Percentiles rank a stretch among this genome's conserved stretches.
phyloP scores from a whole-genome alignment of 2,113 vertebrate species.

The Caranx melampygus region DNA sequence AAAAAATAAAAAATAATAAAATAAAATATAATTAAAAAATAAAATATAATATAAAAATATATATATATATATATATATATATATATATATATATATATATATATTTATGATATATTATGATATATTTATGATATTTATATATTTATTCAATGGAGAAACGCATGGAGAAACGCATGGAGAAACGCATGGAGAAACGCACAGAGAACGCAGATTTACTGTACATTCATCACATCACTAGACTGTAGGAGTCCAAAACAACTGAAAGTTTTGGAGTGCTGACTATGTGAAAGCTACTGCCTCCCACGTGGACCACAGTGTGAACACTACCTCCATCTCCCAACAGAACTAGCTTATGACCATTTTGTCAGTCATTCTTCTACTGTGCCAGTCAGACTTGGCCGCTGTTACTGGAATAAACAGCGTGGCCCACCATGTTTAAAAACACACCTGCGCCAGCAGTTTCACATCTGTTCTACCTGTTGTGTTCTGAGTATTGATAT shows the following conservation, averaged over 20 bases:
- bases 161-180: too few relatives aligned
- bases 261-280: constrained; percentile 31
- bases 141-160: too few relatives aligned
- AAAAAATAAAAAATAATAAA: too few relatives aligned
- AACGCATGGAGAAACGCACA: too few relatives aligned
- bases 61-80: neutral
- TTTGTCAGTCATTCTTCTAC: neutral
- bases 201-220: neutral
- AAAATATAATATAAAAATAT: too few relatives aligned
- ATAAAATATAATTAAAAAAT: too few relatives aligned
- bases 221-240: neutral
- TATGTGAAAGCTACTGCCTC: neutral
- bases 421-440: neutral
- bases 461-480: neutral
- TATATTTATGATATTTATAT: too few relatives aligned
- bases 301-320: constrained; percentile 13
- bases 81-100: too few relatives aligned
- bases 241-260: neutral
- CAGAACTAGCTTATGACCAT: neutral
- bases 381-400: neutral
- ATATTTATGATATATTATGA: too few relatives aligned
- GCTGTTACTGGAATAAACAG: constrained; percentile 23
- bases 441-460: neutral
- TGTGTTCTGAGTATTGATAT: neutral
- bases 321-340: neutral